These are phyloP conservation scores for Myotis yumanensis DNA, from an alignment of 2,113 vertebrate species.

Conservation along the genomic window DNA sequence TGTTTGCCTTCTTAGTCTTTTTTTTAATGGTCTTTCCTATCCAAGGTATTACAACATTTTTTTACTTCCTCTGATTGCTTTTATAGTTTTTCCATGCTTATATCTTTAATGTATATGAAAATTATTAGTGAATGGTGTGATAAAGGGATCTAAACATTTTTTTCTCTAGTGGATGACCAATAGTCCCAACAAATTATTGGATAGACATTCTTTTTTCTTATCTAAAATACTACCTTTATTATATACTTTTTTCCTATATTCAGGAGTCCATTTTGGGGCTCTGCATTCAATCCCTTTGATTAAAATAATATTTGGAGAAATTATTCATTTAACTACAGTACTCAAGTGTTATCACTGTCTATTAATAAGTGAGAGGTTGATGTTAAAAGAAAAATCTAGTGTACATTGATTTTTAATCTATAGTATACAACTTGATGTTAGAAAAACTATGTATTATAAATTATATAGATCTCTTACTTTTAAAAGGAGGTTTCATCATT, in stretches of 20 bases:
- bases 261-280: neutral
- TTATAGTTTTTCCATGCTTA: neutral
- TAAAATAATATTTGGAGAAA: slow-evolving; percentile 43
- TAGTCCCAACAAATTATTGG: neutral
- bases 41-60: neutral
- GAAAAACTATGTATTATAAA: neutral
- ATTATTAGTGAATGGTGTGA: neutral
- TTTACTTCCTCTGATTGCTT: slow-evolving; percentile 17
- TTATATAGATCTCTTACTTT: neutral
- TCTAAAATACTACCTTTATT: slow-evolving; percentile 10
- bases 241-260: neutral
- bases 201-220: neutral
- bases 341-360: neutral
- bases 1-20: neutral
- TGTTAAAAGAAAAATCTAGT: slow-evolving; percentile 17
- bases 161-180: neutral
- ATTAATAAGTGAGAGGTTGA: neutral
- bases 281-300: neutral
- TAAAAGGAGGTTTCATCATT: neutral
- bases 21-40: neutral
- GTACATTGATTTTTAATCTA: neutral
- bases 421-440: neutral
- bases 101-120: neutral
- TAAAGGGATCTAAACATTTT: neutral
- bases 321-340: neutral